Conservation (phyloP, 2,113 vertebrate genomes). For the Pelecanoides urinatrix region DNA sequence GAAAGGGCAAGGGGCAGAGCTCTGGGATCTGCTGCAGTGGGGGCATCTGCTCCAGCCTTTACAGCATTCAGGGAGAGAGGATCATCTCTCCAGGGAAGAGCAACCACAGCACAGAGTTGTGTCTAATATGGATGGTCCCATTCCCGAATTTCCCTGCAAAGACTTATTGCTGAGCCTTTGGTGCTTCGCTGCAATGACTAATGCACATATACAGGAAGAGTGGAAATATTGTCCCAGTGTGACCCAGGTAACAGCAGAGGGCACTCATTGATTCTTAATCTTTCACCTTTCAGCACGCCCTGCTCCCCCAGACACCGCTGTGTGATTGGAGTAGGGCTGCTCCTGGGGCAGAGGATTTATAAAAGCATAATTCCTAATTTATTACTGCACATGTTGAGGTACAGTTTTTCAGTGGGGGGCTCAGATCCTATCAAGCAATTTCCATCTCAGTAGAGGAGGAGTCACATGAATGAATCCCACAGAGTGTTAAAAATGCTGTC, state of each 20-base stretch:
- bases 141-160: neutral
- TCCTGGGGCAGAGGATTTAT: neutral
- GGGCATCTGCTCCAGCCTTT: neutral
- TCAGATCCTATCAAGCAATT: neutral
- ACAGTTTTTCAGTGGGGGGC: neutral
- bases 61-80: neutral
- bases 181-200: neutral
- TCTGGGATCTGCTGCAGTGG: neutral
- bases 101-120: neutral
- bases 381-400: neutral
- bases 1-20: neutral
- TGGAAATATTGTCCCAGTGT: neutral
- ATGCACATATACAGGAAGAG: neutral
- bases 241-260: conserved; percentile 53
- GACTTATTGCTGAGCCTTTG: neutral
- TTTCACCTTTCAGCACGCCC: neutral
- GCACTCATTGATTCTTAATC: conserved; percentile 18
- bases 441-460: neutral
- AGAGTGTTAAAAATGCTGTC: neutral
- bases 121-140: neutral
- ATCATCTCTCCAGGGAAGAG: neutral
- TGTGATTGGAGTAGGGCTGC: neutral
- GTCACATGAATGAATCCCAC: neutral
- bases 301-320: neutral
- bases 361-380: neutral